phyloP scores from a whole-genome alignment of 2,888 invertebrate species.

The Drosophila suboccidentalis region DNA sequence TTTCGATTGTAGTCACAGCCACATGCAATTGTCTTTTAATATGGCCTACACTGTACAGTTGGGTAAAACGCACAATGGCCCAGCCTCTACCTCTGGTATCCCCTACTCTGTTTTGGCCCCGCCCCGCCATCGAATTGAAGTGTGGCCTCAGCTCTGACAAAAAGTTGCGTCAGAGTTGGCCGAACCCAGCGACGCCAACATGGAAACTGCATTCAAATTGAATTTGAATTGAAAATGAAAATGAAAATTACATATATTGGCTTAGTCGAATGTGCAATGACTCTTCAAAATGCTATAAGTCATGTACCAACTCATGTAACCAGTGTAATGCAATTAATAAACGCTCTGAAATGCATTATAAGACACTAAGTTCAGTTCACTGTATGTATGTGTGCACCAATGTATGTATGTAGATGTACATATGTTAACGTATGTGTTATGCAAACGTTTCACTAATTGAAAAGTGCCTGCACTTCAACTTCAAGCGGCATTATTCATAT shows the following conservation, averaged over 20 bases:
- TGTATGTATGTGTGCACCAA: no score
- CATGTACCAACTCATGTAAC: constrained; percentile 44
- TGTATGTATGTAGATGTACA: neutral
- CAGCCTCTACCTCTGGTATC: constrained; percentile 28
- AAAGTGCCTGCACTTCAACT: constrained; percentile 39
- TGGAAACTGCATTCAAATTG: constrained; percentile 64
- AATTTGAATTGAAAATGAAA: constrained; percentile 60
- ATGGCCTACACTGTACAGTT: constrained; percentile 45
- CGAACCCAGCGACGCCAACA: constrained; percentile 72
- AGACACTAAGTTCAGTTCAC: constrained; percentile 42
- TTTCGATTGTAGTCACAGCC: constrained; percentile 46
- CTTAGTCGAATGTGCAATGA: constrained; percentile 66
- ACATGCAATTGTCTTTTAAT: constrained; percentile 68
- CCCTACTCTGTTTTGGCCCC: constrained; percentile 12
- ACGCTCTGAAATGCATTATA: constrained; percentile 66
- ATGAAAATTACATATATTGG: constrained; percentile 62
- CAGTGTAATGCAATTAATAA: constrained; percentile 71
- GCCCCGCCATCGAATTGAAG: constrained; percentile 32
- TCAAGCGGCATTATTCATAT: constrained; percentile 7
- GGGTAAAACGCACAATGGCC: constrained; percentile 71
- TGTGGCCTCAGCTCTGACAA: constrained; percentile 24
- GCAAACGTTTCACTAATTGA: constrained; percentile 68
- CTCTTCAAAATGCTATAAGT: constrained; percentile 72
- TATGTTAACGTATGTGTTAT: constrained; percentile 43
- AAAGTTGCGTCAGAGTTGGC: constrained; percentile 62